These are phyloP conservation scores for Volucella inflata DNA, from an alignment of 2,888 invertebrate genomes.

Conservation along the genomic window DNA sequence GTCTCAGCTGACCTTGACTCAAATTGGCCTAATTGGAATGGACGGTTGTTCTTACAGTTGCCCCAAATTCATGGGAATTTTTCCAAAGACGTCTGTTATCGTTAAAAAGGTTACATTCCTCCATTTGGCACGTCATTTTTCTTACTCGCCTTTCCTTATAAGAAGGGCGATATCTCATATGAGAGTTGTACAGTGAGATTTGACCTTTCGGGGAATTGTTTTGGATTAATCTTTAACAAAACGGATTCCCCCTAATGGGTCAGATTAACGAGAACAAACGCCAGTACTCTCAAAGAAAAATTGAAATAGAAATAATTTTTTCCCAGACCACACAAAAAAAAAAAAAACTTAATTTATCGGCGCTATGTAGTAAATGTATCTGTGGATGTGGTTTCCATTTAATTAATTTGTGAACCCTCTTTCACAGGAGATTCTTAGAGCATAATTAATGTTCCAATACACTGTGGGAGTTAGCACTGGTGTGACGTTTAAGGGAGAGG, in stretches of 20 bases:
- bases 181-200: neutral
- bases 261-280: slow-evolving; percentile 12
- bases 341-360: slow-evolving; percentile 30
- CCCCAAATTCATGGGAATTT: slow-evolving; percentile 35
- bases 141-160: neutral
- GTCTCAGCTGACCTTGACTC: neutral
- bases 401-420: slow-evolving; percentile 70
- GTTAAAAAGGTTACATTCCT: slow-evolving; percentile 10
- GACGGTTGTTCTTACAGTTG: neutral
- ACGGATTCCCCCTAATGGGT: neutral
- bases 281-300: slow-evolving; percentile 15
- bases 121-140: slow-evolving; percentile 16
- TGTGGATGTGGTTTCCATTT: slow-evolving; percentile 58
- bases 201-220: neutral
- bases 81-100: slow-evolving; percentile 6
- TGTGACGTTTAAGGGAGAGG: neutral
- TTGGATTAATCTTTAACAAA: too few species aligned
- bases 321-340: slow-evolving; percentile 25
- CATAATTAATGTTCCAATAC: slow-evolving; percentile 57
- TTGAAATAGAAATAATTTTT: slow-evolving; percentile 42
- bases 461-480: slow-evolving; percentile 33
- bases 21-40: neutral
- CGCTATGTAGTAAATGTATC: slow-evolving; percentile 30
- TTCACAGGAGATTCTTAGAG: slow-evolving; percentile 50
- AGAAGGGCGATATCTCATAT: neutral